phyloP scores from a whole-genome alignment of 2,113 vertebrate genomes.

The Equus przewalskii region DNA sequence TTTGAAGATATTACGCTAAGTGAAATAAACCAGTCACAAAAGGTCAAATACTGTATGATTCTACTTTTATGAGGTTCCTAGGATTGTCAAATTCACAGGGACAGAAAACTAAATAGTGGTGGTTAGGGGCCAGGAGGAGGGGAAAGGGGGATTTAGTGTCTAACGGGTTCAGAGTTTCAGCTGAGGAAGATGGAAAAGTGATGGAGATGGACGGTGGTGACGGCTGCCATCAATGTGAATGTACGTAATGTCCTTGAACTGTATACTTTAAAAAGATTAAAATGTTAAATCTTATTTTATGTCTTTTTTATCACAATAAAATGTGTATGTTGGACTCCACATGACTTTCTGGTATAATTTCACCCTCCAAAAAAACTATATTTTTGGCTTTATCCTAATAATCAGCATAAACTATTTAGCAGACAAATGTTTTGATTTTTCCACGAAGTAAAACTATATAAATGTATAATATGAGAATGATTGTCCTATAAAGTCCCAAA shows the following conservation, averaged over 20 bases:
- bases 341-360: background rate
- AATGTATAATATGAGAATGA: background rate
- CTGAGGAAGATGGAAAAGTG: background rate
- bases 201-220: background rate
- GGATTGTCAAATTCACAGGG: background rate
- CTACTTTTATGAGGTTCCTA: background rate
- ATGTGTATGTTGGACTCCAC: background rate
- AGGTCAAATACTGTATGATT: background rate
- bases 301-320: background rate
- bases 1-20: background rate
- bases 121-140: background rate
- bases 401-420: background rate
- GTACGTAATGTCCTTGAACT: background rate
- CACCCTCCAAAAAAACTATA: background rate
- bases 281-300: background rate
- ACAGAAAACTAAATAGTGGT: background rate
- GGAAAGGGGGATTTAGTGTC: background rate
- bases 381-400: background rate
- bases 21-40: background rate
- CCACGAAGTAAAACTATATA: background rate
- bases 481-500: background rate
- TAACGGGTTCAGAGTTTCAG: background rate
- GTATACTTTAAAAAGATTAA: background rate
- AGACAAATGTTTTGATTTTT: conserved; percentile 31
- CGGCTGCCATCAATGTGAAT: background rate